Base-by-base conservation (phyloP, 92 coral and sea anemone species). In the Epizoanthus stellaris region DNA sequence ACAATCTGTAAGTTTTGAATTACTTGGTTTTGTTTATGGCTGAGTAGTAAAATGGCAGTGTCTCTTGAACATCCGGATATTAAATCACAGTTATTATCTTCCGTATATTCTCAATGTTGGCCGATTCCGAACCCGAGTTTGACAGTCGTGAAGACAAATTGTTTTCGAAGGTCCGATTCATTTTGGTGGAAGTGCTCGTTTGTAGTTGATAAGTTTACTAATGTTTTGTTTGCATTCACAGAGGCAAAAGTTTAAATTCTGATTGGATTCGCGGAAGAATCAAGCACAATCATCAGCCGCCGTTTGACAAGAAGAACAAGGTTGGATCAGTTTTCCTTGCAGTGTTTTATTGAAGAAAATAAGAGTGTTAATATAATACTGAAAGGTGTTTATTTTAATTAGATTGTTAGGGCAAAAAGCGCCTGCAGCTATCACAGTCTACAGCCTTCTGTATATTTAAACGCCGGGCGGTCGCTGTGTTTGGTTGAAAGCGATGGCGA, bases 41-140 rank as follows among this genome's bases (percentile, higher is more conserved):
- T 73, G 54, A 82, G 81, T 80, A 63, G 79, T 65, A 82, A 87
- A 82, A 94, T 91, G 95, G 92, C 91, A 59, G 89, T 83, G 2
- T 88, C 86, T 47, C 75, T 84, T n/a, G 74, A 59, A 38, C 68
- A 68, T 65, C 72, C 57, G 13, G 60, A 70, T 25, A 81, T 70
- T 3, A 62, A 79, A 68, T 79, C 83, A 13, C 83, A 40, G 58
- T 40, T 61, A 7, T 57, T 79, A 1, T 79, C 84, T 21, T 89
- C 98, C 3, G 90, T 94, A 1, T 94, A 94, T 73, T 82, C 98
- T 4, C 98, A 94, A 62, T 87, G 87, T 63, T 94, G 98, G 98
- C 95, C 94, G 34, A 88, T 92, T 59, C 98, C 98, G 10, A 92
- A 88, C 77, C 95, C 92, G 1, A 85, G 85, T 36, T 36, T 82